Evolutionary conservation across 2,888 invertebrate genomes (phyloP), one percentile per base, ranked within the genome.

Genomic region (Galeopsomyia nigrocyanea): DNA sequence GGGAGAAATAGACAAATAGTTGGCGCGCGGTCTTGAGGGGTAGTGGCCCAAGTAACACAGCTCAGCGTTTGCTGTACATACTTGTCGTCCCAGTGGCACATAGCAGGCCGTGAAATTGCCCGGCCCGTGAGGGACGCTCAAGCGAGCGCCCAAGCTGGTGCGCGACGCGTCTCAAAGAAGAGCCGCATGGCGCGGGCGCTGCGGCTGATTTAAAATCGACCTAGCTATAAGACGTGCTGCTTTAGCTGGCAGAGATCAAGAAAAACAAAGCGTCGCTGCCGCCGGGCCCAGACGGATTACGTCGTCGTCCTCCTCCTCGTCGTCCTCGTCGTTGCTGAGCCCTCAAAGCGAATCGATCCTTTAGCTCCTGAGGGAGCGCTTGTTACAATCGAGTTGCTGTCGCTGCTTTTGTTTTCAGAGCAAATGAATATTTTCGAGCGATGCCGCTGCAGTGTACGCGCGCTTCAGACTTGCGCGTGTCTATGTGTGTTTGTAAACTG

Each of bases 201-300:
- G 7, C 13, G 21, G 19, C 46, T 39, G 13, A 39, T 31, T 17
- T 60, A 10, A 39, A 39, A 39, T 14, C 46, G 19, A 58, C 2
- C 3, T 58, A 3, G 46, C n/a, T 9, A n/a, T n/a, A n/a, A 19
- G 17, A 46, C 39, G 17, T 39, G 60, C 19, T 14, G 2, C 46
- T 60, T 14, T 14, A 22, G 17, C 31, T 60, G 19, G 3, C 17
- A 10, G 39, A 50, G 47, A 14, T 56, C 26, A 47, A 72, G 62
- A 66, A 46, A 68, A 50, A 69, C 31, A 62, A 67, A 63, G 58
- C 62, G 51, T 26, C 17, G 62, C 77, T 75, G 79, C 80, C 80
- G 77, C 78, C 71, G 79, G 81, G 77, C 77, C 79, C 77, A 79
- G 78, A 78, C 72, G 68, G 68, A 72, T 72, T 72, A 72, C 66